Percentiles rank a stretch among this genome's conserved stretches.
Evolutionary conservation across 1,140 invertebrate species (phyloP).

Genomic region (Samia ricini): DNA sequence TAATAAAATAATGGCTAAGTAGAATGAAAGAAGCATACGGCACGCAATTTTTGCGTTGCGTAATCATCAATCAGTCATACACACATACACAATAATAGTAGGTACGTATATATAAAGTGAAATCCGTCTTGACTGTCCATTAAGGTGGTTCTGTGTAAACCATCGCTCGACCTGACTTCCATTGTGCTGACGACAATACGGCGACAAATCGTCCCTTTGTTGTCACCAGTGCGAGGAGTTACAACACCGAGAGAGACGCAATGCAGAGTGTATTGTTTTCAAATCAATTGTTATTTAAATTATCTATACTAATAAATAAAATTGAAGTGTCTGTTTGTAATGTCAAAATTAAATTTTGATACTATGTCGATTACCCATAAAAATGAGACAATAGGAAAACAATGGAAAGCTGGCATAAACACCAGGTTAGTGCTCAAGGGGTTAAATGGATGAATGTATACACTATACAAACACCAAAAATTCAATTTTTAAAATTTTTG

Average conservation of each 20-base stretch:
- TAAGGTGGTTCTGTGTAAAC: constrained; percentile 31
- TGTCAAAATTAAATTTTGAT: too few relatives aligned
- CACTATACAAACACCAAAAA: too few relatives aligned
- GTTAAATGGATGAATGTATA: too few relatives aligned
- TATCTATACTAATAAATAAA: neutral
- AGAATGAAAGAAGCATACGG: too few relatives aligned
- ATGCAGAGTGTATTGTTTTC: neutral
- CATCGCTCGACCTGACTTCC: constrained; percentile 39
- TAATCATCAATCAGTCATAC: too few relatives aligned
- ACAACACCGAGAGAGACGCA: constrained; percentile 19
- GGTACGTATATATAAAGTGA: constrained; percentile 11
- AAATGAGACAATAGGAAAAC: too few relatives aligned
- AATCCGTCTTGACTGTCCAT: constrained; percentile 26
- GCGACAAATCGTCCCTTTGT: constrained; percentile 62
- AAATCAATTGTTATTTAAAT: neutral
- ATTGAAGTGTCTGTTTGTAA: neutral
- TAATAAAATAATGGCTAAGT: too few relatives aligned
- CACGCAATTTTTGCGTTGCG: too few relatives aligned
- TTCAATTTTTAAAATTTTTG: too few relatives aligned
- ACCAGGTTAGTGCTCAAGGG: too few relatives aligned
- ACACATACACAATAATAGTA: neutral
- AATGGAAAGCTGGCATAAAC: too few relatives aligned
- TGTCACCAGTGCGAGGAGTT: constrained; percentile 42
- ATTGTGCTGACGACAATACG: constrained; percentile 47
- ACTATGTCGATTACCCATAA: too few relatives aligned